A percentile compares a stretch with the other conserved stretches of the same genome.
These are phyloP conservation scores for Perdix hodgsoniae DNA, from an alignment of 2,797 vertebrate genomes.

Conservation along the genomic window DNA sequence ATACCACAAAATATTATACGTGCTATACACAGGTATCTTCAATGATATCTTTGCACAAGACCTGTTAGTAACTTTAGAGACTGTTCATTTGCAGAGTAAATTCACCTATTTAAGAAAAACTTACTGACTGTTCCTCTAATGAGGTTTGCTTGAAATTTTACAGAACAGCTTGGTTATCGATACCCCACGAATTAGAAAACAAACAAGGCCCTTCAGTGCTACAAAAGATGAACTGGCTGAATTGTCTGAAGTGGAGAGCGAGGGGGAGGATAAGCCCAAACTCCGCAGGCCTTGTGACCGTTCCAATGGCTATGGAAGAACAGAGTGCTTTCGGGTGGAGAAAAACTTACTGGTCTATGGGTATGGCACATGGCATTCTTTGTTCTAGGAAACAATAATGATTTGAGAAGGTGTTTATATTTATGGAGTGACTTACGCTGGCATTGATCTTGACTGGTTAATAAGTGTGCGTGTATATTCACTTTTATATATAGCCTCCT, in stretches of 20 bases:
- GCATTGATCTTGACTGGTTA: too few species aligned
- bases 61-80: background rate
- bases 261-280: constrained; percentile 94
- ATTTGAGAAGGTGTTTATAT: background rate
- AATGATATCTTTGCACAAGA: background rate
- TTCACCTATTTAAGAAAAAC: fast-evolving
- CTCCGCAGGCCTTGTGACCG: constrained; percentile 92
- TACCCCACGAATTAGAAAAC: constrained; percentile 95
- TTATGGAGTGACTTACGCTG: background rate
- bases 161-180: constrained; percentile 99
- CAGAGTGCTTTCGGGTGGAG: constrained; percentile 97
- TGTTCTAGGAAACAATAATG: background rate
- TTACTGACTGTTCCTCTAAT: background rate
- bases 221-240: constrained; percentile 97
- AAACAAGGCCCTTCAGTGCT: constrained; percentile 95
- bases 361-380: constrained; percentile 75
- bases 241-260: constrained; percentile 94
- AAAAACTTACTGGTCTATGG: constrained; percentile 98
- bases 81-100: background rate
- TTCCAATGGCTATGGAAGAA: constrained; percentile 93
- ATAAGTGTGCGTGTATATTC: background rate
- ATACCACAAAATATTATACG: background rate
- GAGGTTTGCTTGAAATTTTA: constrained; percentile 60
- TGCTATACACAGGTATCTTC: background rate
- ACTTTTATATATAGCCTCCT: background rate